Base-by-base conservation (phyloP, 2,113 vertebrate genomes). In the Psettodes erumei region DNA sequence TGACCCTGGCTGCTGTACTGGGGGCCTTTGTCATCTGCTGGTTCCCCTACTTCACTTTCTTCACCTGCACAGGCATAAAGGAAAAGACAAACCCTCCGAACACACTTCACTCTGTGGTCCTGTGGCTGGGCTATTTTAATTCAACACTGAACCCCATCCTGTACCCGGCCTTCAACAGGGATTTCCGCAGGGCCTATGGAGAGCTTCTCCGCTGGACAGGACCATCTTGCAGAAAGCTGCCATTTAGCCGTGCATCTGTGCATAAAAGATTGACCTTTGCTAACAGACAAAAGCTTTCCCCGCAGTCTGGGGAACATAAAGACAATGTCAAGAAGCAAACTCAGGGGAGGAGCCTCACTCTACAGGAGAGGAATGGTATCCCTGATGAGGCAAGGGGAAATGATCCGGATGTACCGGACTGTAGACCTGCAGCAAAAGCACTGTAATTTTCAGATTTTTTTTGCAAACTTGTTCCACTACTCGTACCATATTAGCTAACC, bases 61-160 rank as follows among this genome's bases (percentile, higher is more conserved):
- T 98, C 55, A 95, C 86, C 0, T 97, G 93, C 85, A 93, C 93
- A 3, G 96, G 96, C 8, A 66, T 97, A 18, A 81, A 80, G 28
- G 75, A 64, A 18, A 87, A 89, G 37, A 81, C 48, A 1, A 76
- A 79, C 47, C 85, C 82, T 0, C 86, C 91, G 0, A 77, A 71
- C 2, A 84, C 82, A 0, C 48, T 82, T 45, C 89, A 92, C 61
- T 92, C 92, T 0, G 43, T 94, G 5, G 85, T 93, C 32, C 90
- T 94, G 64, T 99, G 97, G 97, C 86, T 99, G 72, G 98, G 96
- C 65, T 99, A 99, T 1, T 92, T 95, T 70, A 99, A 99, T 91
- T 99, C 97, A 0, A 95, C 95, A n/a, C 90, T 99, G 54, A 99
- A 99, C 86, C 97, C 98, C 71, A 95, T 99, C 75, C 91, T 99